A percentile compares a stretch with the other conserved stretches of the same genome.
Evolutionary conservation across 2,797 vertebrate species (phyloP).

Genomic region (Macroramphosus scolopax): DNA sequence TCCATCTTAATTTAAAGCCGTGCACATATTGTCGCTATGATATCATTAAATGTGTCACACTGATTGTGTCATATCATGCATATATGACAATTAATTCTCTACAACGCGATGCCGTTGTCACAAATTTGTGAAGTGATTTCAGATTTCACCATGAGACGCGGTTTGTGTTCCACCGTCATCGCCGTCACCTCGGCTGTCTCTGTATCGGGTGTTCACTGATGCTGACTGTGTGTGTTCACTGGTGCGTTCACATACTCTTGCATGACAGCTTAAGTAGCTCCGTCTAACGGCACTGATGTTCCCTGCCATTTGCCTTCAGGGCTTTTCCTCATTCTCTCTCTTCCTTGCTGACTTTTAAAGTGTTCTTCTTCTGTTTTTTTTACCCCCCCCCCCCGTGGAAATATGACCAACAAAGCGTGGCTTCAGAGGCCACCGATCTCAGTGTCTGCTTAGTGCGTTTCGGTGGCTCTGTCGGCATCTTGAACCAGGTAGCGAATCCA

Average conservation of each 20-base stretch:
- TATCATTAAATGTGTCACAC: no score
- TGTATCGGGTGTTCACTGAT: constrained; percentile 62
- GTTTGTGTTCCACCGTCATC: constrained; percentile 25
- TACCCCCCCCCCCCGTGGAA: constrained; percentile 47
- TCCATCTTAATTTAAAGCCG: no score
- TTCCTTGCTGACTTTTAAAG: constrained; percentile 83
- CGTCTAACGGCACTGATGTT: constrained; percentile 78
- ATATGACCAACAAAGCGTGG: constrained; percentile 78
- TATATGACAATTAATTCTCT: no score
- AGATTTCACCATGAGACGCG: constrained; percentile 6
- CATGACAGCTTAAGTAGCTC: constrained; percentile 81
- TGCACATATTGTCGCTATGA: no score
- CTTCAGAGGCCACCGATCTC: constrained; percentile 78
- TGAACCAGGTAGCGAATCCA: constrained; percentile 12
- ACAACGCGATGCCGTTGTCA: no score
- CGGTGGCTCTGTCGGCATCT: constrained; percentile 17
- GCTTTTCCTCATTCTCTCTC: constrained; percentile 73
- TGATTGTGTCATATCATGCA: no score
- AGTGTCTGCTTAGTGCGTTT: constrained; percentile 67
- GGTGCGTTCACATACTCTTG: constrained; percentile 67
- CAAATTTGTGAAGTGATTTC: no score
- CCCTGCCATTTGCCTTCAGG: constrained; percentile 78
- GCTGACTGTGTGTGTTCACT: constrained; percentile 66
- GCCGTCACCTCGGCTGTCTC: constrained; percentile 36
- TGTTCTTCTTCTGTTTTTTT: constrained; percentile 57